Evolutionary conservation across 2,113 vertebrate genomes (phyloP).

Genomic region (Rhynchopsitta pachyrhyncha): DNA sequence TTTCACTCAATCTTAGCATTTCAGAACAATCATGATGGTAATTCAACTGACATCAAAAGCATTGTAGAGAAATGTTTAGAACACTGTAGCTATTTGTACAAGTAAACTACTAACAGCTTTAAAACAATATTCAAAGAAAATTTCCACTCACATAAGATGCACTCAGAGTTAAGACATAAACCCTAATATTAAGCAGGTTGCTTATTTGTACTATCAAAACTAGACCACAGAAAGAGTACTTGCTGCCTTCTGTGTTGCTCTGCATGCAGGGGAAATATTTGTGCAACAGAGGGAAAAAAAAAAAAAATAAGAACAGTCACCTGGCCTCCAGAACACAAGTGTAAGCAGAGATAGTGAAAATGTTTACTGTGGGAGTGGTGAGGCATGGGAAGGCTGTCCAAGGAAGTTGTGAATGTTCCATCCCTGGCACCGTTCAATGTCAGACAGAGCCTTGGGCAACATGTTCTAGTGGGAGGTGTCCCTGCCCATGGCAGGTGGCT

Average conservation of each 20-base stretch:
- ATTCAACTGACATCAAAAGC: background rate
- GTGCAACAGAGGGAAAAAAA: background rate
- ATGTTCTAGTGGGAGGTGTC: background rate
- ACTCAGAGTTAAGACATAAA: background rate
- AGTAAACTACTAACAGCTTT: background rate
- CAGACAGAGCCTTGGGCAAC: background rate
- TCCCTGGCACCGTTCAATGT: background rate
- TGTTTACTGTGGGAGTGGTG: background rate
- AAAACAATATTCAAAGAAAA: background rate
- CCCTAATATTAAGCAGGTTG: background rate
- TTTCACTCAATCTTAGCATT: background rate
- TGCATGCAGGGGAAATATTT: background rate
- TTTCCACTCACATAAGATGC: background rate
- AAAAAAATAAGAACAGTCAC: background rate
- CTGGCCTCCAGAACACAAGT: background rate
- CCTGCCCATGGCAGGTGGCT: background rate
- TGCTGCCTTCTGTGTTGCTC: background rate
- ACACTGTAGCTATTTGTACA: background rate
- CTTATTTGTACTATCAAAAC: background rate
- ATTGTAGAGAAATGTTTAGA: background rate
- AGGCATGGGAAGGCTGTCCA: background rate
- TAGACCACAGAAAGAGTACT: background rate
- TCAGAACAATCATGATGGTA: background rate
- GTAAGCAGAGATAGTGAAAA: background rate
- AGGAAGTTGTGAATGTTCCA: background rate